phyloP scores from a whole-genome alignment of 2,888 invertebrate species.

The Hemithea aestivaria region DNA sequence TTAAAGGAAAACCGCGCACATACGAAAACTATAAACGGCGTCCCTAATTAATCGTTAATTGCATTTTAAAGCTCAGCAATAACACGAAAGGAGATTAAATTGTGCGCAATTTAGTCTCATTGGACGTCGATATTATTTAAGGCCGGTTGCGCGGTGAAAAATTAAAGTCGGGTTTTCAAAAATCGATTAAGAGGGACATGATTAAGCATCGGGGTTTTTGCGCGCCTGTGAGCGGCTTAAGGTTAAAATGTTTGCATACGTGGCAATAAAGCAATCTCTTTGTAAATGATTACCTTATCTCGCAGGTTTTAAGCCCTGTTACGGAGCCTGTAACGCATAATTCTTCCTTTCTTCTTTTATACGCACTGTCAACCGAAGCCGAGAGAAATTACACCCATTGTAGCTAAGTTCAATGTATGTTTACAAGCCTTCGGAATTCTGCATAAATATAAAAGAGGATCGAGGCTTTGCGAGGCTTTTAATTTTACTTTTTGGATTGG shows the following conservation, averaged over 20 bases:
- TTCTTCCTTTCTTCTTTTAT: conserved; percentile 36
- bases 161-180: conserved; percentile 62
- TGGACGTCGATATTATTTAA: conserved; percentile 58
- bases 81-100: conserved; percentile 42
- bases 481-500: no score
- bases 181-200: conserved; percentile 72
- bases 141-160: conserved; percentile 52
- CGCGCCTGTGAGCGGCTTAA: conserved; percentile 42
- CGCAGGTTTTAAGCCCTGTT: conserved; percentile 48
- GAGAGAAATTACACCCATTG: conserved; percentile 19
- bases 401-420: conserved; percentile 15
- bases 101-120: conserved; percentile 60
- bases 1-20: conserved; percentile 25
- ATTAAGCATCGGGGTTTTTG: conserved; percentile 60
- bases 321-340: conserved; percentile 45
- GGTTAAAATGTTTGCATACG: conserved; percentile 66
- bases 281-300: conserved; percentile 66
- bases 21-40: conserved; percentile 28
- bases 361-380: conserved; percentile 16
- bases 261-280: conserved; percentile 59
- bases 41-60: conserved; percentile 44
- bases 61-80: conserved; percentile 37
- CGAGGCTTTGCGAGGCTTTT: no score
- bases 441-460: no score
- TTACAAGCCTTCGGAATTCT: conserved; percentile 14